Evolutionary conservation across 2,888 invertebrate species (phyloP), one percentile per base, ranked within the genome.

Genomic region (Hydrotaea diabolus): DNA sequence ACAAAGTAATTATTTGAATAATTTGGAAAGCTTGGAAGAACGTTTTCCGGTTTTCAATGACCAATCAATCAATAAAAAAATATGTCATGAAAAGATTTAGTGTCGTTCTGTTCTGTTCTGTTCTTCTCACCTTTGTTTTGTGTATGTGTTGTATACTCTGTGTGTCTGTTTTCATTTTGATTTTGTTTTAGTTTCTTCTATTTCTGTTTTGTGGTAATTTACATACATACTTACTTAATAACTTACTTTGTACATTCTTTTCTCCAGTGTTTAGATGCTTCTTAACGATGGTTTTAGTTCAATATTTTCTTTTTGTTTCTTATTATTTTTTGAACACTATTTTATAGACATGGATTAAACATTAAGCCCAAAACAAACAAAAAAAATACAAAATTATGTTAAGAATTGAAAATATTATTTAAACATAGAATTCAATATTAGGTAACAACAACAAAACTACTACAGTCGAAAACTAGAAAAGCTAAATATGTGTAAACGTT

Each of bases 81-180:
- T 84, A 77, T 84, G 84, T 84, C 84, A 85, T 85, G 85, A 85
- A 85, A 82, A 82, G 85, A 80, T 80, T 85, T 85, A 85, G 82
- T 77, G 85, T 85, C 85, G 82, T 85, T 85, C 69, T 75, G 66
- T 72, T 39, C 49, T 46, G 23, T 62, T 49, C 75, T 3, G 11
- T 64, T 62, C 36, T 17, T 1, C 31, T 43, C 43, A 15, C 9
- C n/a, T 55, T 5, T 39, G 17, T 66, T 66, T n/a, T 66, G 66
- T 66, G 36, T 66, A 66, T 66, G 66, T 66, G 71, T 69, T 76
- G 74, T 8, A 53, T 46, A 39, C 39, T 39, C 11, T 8, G 39
- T 39, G 39, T 39, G 39, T 39, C 55, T 31, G 66, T 78, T 64
- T 72, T 21, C 46, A 59, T 62, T 26, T 69, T 73, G 31, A 62